Base-by-base conservation (phyloP, 1,140 invertebrate species). In the Batillaria attramentaria region DNA sequence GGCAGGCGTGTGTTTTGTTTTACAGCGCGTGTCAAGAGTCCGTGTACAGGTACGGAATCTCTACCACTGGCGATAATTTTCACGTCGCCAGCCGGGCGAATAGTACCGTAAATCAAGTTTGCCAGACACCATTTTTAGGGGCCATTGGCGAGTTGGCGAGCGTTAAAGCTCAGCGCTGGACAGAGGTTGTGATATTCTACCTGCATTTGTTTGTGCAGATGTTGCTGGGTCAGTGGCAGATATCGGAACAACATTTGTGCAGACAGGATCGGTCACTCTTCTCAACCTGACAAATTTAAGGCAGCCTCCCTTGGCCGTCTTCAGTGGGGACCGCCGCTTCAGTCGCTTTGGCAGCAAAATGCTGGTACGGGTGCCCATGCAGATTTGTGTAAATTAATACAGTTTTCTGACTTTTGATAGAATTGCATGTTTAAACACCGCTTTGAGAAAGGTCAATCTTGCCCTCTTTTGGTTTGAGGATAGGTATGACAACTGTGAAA, bases 311-410 rank as follows among this genome's bases (percentile, higher is more conserved):
- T 24, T 86, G 13, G 81, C 86, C 13, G 74, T 65, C 35, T 85
- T 87, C 62, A 72, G 80, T n/a, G 85, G 87, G 28, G 84, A 89
- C 66, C 83, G 86, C 65, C 78, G 81, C 31, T 86, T 81, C 81
- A 83, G 81, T n/a, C 43, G 83, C 37, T 89, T 88, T 81, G 87
- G 87, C n/a, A 62, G 72, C 28, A 79, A 79, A 37, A 72, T 87
- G 39, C 80, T 78, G 81, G 86, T 86, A 84, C n/a, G n/a, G n/a
- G n/a, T n/a, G n/a, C n/a, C n/a, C n/a, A n/a, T n/a, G 16, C 42
- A 28, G 41, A 41, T 70, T 35, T 18, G 20, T 66, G 57, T 46
- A 77, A 77, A 60, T 75, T n/a, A 77, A 77, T 24, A n/a, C 31
- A 4, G 24, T 13, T 13, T 60, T 60, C 31, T 60, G 20, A n/a